These are phyloP conservation scores for Drosophila leontia DNA, from an alignment of 1,140 invertebrate species.

Conservation along the genomic window DNA sequence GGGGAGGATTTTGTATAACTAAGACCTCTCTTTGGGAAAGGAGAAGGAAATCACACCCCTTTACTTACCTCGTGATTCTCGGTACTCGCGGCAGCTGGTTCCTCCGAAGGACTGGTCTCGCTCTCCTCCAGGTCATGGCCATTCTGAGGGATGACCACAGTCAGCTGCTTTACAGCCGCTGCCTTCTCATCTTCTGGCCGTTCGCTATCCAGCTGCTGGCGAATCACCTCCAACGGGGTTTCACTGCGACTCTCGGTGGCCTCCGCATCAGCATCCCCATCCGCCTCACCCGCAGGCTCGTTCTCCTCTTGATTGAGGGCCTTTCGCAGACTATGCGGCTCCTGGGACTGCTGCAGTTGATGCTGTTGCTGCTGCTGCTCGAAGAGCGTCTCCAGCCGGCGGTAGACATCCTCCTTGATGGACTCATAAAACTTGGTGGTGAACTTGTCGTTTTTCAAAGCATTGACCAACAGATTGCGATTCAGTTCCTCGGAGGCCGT, in stretches of 20 bases:
- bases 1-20: neutral
- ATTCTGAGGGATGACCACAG: slow-evolving; percentile 7
- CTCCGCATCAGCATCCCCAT: slow-evolving; percentile 37
- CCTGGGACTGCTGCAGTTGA: slow-evolving; percentile 33
- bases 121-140: slow-evolving; percentile 20
- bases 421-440: slow-evolving; percentile 88
- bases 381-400: slow-evolving; percentile 89
- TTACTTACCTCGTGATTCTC: slow-evolving; percentile 60
- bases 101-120: slow-evolving; percentile 26
- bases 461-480: slow-evolving; percentile 81
- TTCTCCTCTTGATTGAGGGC: slow-evolving; percentile 54
- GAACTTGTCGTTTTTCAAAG: slow-evolving; percentile 84
- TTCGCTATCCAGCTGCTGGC: slow-evolving; percentile 49
- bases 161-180: slow-evolving; percentile 17
- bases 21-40: neutral
- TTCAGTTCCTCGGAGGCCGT: slow-evolving; percentile 81
- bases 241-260: slow-evolving; percentile 69
- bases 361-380: slow-evolving; percentile 88
- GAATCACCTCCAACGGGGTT: slow-evolving; percentile 40
- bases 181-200: slow-evolving; percentile 66
- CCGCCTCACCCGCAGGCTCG: slow-evolving; percentile 20
- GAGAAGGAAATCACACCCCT: too few relatives aligned
- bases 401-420: slow-evolving; percentile 89
- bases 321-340: slow-evolving; percentile 83
- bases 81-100: neutral